Percentiles rank a stretch among this genome's conserved stretches.
These are phyloP conservation scores for Polypedilum pembai DNA, from an alignment of 1,140 invertebrate species.

Conservation along the genomic window DNA sequence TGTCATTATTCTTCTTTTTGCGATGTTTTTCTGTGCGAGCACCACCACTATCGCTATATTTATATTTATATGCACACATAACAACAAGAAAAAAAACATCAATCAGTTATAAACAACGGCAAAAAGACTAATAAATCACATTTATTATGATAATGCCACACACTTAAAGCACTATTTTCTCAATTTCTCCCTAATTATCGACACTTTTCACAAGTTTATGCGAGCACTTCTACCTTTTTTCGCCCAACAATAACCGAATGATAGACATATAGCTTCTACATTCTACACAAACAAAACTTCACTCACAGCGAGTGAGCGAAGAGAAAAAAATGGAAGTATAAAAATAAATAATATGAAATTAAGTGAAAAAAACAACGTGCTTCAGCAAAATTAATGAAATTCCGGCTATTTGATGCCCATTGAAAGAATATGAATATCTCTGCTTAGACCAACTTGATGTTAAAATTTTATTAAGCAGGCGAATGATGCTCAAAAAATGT, in stretches of 20 bases:
- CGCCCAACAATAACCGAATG: neutral
- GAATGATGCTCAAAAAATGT: neutral
- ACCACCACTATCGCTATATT: neutral
- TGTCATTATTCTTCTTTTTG: neutral
- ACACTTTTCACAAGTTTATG: neutral
- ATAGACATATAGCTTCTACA: neutral
- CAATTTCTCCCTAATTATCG: neutral
- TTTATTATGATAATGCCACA: conserved; percentile 1
- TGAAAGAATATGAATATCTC: too few relatives aligned
- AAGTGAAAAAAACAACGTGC: conserved; percentile 12
- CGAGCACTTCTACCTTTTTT: neutral
- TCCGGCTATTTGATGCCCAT: neutral
- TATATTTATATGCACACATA: conserved; percentile 19
- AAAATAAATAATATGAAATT: conserved; percentile 15
- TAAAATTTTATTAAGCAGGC: too few relatives aligned
- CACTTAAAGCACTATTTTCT: neutral
- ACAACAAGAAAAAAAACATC: conserved; percentile 1
- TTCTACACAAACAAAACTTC: conserved; percentile 1
- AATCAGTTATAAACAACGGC: conserved; percentile 17
- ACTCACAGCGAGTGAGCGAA: neutral
- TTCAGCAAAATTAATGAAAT: neutral
- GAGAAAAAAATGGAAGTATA: conserved; percentile 5
- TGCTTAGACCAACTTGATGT: too few relatives aligned
- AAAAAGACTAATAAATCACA: conserved; percentile 13
- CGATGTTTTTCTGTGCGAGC: neutral